Percentiles rank a stretch among this genome's conserved stretches.
These are phyloP conservation scores for Probosciger aterrimus DNA, from an alignment of 2,113 vertebrate genomes.

Conservation along the genomic window DNA sequence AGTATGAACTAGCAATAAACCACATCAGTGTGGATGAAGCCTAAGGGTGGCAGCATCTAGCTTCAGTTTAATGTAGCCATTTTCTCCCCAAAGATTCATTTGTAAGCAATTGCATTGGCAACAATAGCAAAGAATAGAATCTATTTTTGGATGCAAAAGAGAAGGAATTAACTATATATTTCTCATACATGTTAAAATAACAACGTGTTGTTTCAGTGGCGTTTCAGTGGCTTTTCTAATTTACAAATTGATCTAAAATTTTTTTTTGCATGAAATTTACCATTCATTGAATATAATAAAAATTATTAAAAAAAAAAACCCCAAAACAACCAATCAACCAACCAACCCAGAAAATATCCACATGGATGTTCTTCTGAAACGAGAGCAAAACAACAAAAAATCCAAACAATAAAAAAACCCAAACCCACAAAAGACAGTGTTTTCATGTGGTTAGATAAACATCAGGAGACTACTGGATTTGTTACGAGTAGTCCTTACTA, in stretches of 20 bases:
- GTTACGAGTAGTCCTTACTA: background rate
- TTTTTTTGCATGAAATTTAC: background rate
- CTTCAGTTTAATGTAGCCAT: background rate
- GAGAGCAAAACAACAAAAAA: background rate
- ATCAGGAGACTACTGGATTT: background rate
- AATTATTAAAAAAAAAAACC: background rate
- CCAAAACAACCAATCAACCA: accelerated
- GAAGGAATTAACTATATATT: background rate
- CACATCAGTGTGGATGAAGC: background rate
- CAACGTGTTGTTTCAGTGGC: background rate
- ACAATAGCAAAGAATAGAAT: background rate
- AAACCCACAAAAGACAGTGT: background rate
- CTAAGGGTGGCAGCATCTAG: constrained; percentile 39
- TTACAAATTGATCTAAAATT: background rate
- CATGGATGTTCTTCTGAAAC: background rate
- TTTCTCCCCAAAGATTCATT: background rate
- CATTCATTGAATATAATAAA: background rate
- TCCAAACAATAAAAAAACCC: background rate
- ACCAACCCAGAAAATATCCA: background rate
- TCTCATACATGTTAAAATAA: background rate
- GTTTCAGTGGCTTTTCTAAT: background rate
- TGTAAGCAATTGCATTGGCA: background rate
- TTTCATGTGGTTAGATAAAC: background rate
- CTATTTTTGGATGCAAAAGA: background rate
- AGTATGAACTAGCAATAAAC: background rate